Evolutionary conservation across 2,797 vertebrate genomes (phyloP).

Genomic region (Potorous gilbertii): DNA sequence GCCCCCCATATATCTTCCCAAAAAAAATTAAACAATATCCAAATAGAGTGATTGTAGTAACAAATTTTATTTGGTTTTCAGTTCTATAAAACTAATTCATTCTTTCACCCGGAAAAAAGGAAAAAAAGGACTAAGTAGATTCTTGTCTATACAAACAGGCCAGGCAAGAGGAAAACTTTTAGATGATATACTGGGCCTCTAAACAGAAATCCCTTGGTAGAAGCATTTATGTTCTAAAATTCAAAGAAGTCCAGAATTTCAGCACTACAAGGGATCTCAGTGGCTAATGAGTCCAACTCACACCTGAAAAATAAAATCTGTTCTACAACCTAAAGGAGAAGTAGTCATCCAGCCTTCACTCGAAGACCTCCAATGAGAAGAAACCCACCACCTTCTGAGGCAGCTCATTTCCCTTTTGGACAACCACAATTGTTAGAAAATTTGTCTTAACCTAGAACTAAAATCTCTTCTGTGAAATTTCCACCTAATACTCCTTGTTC

Average conservation of each 20-base stretch:
- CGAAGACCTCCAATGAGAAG: not conserved
- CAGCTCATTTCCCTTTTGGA: not conserved
- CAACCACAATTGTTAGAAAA: not conserved
- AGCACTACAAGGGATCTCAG: not conserved
- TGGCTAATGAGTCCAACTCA: not conserved
- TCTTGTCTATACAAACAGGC: conserved; percentile 58
- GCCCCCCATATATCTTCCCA: not conserved
- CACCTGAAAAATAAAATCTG: not conserved
- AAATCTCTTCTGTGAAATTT: not conserved
- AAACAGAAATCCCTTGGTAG: not conserved
- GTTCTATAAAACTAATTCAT: conserved; percentile 45
- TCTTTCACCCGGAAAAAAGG: conserved; percentile 52
- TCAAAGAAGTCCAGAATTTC: not conserved
- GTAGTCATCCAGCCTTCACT: not conserved
- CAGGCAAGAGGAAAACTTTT: conserved; percentile 26
- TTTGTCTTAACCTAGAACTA: not conserved
- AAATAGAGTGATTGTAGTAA: conserved; percentile 24
- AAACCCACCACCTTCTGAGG: not conserved
- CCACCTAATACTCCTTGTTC: not conserved
- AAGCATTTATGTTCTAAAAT: not conserved
- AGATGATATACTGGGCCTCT: not conserved
- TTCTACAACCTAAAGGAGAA: not conserved
- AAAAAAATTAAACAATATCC: not conserved
- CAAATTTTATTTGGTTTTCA: conserved; percentile 45
- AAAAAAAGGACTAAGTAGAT: conserved; percentile 60